Base-by-base conservation (phyloP, 2,888 invertebrate genomes). In the Auanema freiburgensis region DNA sequence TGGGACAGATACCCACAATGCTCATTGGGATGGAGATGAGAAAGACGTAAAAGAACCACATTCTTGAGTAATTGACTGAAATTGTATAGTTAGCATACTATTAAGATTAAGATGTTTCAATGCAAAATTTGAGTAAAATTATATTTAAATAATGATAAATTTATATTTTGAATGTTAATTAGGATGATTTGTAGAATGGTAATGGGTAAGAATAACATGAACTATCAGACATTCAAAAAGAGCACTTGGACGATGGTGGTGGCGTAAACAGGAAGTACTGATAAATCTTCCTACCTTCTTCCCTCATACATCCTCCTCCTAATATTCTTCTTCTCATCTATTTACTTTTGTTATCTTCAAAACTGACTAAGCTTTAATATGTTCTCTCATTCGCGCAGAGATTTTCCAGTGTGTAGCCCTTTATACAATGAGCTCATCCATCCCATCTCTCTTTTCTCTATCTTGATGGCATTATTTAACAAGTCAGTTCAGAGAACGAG, bases 1-100 rank as follows among this genome's bases (percentile, higher is more conserved):
- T 69, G 21, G 75, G 75, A 40, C 75, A 75, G 44, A 75, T 75
- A 40, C 60, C 65, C 33, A 68, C 71, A 24, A 68, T 14, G 16
- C 61, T 66, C 25, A 67, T 51, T 24, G 66, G 63, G n/a, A 65
- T 33, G 33, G 33, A 33, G 33, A 8, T 43, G 25, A 71, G 41
- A n/a, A 69, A 43, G 18, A 63, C 51, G 42, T 46, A 59, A 33
- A 65, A 57, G 40, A 69, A 57, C 21, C 53, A 62, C 69, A 69
- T 69, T 57, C 56, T 56, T 49, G 41, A 59, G 33, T 33, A 33
- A 33, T 46, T 46, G 18, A 46, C 16, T 46, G 16, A 18, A 1
- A 11, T 18, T 46, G 5, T 46, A 46, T 8, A 18, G 23, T 46
- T 46, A 46, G 46, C 46, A 43, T 14, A 12, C 43, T 43, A n/a